phyloP scores from a whole-genome alignment of 1,140 invertebrate genomes.

The Heterodera schachtii region DNA sequence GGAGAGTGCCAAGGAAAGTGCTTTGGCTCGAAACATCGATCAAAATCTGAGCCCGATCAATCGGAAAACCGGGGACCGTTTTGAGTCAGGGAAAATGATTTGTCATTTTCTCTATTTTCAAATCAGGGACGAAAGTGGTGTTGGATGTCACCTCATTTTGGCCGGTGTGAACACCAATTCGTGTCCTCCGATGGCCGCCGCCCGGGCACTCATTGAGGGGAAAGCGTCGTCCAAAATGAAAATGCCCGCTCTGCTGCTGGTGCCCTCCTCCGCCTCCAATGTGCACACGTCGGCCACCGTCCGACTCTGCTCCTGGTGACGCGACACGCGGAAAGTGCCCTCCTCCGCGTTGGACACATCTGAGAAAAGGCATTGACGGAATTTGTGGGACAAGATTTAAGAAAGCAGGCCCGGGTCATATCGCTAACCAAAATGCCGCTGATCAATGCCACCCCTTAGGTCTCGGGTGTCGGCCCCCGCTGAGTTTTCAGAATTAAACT shows the following conservation, averaged over 20 bases:
- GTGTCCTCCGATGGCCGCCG: constrained; percentile 54
- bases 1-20: no score
- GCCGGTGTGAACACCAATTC: constrained; percentile 56
- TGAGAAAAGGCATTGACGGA: constrained; percentile 30
- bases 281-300: constrained; percentile 63
- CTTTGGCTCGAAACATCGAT: no score
- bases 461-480: no score
- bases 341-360: constrained; percentile 64
- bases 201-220: constrained; percentile 60
- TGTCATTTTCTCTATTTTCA: no score
- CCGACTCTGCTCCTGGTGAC: constrained; percentile 59
- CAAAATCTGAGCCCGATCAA: no score
- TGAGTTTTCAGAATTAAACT: neutral
- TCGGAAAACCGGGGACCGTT: no score
- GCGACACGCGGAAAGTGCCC: constrained; percentile 63
- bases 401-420: no score
- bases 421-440: no score
- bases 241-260: constrained; percentile 29
- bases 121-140: no score
- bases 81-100: no score
- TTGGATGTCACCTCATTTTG: neutral
- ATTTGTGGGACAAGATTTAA: no score
- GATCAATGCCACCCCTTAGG: no score
- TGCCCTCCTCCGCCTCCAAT: constrained; percentile 61
- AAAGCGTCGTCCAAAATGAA: constrained; percentile 64